Conservation (phyloP, 2,888 invertebrate species). For the Synergus gifuensis region DNA sequence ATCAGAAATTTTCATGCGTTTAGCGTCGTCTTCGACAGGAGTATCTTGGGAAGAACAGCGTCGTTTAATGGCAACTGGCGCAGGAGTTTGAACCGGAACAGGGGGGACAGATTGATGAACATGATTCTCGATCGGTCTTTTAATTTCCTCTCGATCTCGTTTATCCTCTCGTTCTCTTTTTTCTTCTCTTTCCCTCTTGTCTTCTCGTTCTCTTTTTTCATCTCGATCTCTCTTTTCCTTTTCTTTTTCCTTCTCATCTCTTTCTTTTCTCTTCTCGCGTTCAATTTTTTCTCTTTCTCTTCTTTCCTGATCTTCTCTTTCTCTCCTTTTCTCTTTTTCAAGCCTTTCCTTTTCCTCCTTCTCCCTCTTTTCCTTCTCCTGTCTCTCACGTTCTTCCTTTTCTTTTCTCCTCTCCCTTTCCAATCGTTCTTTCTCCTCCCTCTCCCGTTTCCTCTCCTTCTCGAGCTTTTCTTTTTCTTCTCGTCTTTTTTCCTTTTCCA, state of each 20-base stretch:
- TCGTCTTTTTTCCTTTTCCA: conserved; percentile 65
- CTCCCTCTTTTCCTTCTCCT: conserved; percentile 73
- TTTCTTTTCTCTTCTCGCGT: conserved; percentile 70
- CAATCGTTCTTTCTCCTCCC: conserved; percentile 75
- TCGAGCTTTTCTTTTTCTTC: conserved; percentile 75
- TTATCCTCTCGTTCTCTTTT: conserved; percentile 77
- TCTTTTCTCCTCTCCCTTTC: conserved; percentile 75
- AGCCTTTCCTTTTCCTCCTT: conserved; percentile 74
- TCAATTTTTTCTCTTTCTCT: conserved; percentile 75
- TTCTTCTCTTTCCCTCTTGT: conserved; percentile 72
- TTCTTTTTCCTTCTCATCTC: conserved; percentile 77
- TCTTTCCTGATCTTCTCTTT: conserved; percentile 69
- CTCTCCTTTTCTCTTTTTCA: conserved; percentile 71
- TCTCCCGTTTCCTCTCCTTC: conserved; percentile 62
- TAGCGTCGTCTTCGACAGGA: conserved; percentile 81
- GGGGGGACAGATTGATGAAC: conserved; percentile 63
- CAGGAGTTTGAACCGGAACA: conserved; percentile 77
- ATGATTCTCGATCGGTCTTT: conserved; percentile 74
- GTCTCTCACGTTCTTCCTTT: conserved; percentile 73
- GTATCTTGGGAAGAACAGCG: conserved; percentile 89
- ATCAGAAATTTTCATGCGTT: conserved; percentile 82
- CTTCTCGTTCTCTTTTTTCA: conserved; percentile 76
- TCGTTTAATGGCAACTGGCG: conserved; percentile 84
- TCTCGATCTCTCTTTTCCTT: conserved; percentile 71
- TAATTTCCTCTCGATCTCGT: conserved; percentile 73